A percentile compares a stretch with the other conserved stretches of the same genome.
Conservation (phyloP, 2,797 vertebrate genomes). For the Fundulus diaphanus region DNA sequence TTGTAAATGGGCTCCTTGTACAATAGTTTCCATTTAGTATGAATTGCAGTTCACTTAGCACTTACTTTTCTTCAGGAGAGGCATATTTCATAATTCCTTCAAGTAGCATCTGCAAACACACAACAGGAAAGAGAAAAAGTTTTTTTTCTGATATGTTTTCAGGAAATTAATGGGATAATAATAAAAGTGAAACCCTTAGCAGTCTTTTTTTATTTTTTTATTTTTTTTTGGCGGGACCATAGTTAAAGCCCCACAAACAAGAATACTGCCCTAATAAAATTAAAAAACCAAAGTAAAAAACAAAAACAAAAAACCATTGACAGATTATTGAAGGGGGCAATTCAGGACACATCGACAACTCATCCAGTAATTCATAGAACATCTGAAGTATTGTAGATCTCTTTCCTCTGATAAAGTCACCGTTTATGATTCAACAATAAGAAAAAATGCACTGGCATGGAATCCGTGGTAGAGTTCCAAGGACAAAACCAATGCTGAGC, state of each 20-base stretch:
- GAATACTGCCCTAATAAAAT: neutral
- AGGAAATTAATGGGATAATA: neutral
- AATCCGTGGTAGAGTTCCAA: neutral
- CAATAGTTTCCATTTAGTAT: neutral
- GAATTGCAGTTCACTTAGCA: constrained; percentile 3
- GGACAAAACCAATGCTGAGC: neutral
- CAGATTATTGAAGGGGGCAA: neutral
- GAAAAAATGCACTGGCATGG: neutral
- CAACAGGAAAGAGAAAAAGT: neutral
- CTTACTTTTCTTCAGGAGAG: constrained; percentile 79
- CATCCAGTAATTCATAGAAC: neutral
- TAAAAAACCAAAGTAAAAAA: neutral
- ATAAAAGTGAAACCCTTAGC: neutral
- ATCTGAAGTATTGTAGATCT: neutral
- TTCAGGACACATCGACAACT: neutral
- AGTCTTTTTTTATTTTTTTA: no score
- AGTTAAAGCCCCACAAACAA: neutral
- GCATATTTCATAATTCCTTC: constrained; percentile 67
- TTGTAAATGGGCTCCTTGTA: no score
- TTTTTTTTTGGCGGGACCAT: neutral
- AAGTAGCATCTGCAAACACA: constrained; percentile 62
- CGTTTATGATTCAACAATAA: neutral
- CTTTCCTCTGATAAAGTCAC: neutral
- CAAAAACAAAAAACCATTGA: neutral
- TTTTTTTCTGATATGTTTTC: neutral